Base-by-base conservation (phyloP, 2,888 invertebrate genomes). In the Dryococelus australis region DNA sequence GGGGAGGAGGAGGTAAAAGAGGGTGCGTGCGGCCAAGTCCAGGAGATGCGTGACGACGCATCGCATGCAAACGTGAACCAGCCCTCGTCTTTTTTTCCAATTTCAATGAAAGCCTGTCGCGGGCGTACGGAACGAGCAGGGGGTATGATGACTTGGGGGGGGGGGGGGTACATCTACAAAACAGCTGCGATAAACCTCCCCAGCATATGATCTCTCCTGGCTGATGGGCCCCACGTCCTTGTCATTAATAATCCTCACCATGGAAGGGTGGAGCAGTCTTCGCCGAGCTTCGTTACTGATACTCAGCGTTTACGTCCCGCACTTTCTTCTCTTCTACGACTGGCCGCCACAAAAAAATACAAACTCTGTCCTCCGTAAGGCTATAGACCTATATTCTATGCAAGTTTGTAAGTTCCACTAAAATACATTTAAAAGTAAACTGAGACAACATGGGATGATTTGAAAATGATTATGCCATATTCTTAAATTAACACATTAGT, bases 61-160 rank as follows among this genome's bases (percentile, higher is more conserved):
- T 65, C 65, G 65, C 65, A 65, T 65, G 65, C 65, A 65, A 65
- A 65, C 65, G 65, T 24, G 20, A 10, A 20, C 65, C 65, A 8
- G 65, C 24, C 65, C 65, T n/a, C 65, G 65, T 65, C 65, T 65
- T n/a, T 65, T 65, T 65, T 65, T 65, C 65, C 65, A 65, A 65
- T 65, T 65, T 65, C 65, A 65, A 65, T 65, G 65, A 65, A 65
- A 65, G 65, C 65, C 65, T n/a, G 65, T 20, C 65, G 65, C 65
- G 24, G 8, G 65, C 65, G 47, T 5, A 47, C 12, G 47, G 16
- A 47, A 47, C 47, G 47, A 47, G 47, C 47, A 1, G 16, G 16
- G 47, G 0, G 47, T 47, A 47, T 47, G 47, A 47, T 47, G 24
- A 24, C n/a, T 16, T 8, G 65, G 24, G 65, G 10, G 65, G 8